phyloP scores from a whole-genome alignment of 2,888 invertebrate species.

The Aleiodes testaceus region DNA sequence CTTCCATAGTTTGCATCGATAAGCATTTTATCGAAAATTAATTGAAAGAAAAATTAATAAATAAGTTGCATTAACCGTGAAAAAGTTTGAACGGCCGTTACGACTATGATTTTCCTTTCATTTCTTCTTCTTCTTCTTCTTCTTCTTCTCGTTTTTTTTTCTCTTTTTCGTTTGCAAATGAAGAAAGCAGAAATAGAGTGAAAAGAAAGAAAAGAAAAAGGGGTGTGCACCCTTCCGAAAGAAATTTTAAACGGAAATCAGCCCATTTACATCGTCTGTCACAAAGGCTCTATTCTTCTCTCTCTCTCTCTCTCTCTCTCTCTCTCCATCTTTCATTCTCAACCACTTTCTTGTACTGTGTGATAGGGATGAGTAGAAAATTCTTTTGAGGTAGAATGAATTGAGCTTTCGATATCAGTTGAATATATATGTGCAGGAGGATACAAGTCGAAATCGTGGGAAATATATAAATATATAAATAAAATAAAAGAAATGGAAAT shows the following conservation, averaged over 20 bases:
- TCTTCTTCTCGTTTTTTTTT: neutral
- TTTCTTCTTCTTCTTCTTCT: neutral
- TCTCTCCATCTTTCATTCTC: constrained; percentile 30
- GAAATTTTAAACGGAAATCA: constrained; percentile 67
- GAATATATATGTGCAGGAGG: constrained; percentile 8
- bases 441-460: neutral
- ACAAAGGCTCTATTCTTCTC: constrained; percentile 50
- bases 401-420: constrained; percentile 43
- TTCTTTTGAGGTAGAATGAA: constrained; percentile 61
- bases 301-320: constrained; percentile 28
- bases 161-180: constrained; percentile 37
- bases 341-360: constrained; percentile 45
- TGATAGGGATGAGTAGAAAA: constrained; percentile 53
- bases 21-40: neutral
- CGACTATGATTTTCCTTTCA: neutral
- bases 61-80: neutral
- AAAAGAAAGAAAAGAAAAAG: constrained; percentile 8
- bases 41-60: neutral
- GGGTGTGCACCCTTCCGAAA: constrained; percentile 49
- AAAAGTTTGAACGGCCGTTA: neutral
- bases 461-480: constrained; percentile 6
- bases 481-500: neutral
- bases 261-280: constrained; percentile 56
- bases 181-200: constrained; percentile 21
- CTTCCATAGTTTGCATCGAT: neutral